phyloP scores from a whole-genome alignment of 2,113 vertebrate genomes.

The Anarrhichthys ocellatus region DNA sequence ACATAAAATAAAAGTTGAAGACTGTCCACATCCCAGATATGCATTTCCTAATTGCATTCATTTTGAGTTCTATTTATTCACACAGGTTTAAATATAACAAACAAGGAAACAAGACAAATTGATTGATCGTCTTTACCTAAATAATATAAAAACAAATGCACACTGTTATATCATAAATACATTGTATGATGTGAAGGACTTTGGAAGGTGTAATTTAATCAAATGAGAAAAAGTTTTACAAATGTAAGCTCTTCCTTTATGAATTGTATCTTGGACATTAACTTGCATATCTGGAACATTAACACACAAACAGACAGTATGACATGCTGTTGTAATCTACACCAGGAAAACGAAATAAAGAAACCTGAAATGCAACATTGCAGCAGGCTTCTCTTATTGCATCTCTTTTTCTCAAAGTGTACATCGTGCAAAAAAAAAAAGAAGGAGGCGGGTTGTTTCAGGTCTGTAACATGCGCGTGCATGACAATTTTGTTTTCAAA shows the following conservation, averaged over 20 bases:
- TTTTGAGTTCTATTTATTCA: neutral
- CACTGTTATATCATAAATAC: neutral
- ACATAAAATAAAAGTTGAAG: neutral
- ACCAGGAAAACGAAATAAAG: neutral
- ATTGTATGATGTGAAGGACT: neutral
- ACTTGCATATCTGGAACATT: neutral
- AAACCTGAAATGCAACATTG: slow-evolving; percentile 64
- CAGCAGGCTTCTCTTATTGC: slow-evolving; percentile 14
- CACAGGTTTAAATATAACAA: neutral
- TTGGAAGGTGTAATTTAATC: neutral
- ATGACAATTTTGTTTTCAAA: neutral
- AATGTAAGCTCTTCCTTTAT: neutral
- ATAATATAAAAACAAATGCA: neutral
- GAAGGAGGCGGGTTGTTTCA: neutral
- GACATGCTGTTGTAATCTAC: neutral
- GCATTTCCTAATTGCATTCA: neutral
- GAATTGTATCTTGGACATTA: neutral
- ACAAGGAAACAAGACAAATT: neutral
- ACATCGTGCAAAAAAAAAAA: neutral
- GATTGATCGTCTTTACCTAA: no score
- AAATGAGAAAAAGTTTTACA: neutral
- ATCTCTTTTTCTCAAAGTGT: neutral
- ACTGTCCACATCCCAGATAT: no score
- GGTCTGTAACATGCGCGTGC: neutral
- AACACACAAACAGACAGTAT: neutral